phyloP scores from a whole-genome alignment of 2,888 invertebrate species.

The Luffia ferchaultella region DNA sequence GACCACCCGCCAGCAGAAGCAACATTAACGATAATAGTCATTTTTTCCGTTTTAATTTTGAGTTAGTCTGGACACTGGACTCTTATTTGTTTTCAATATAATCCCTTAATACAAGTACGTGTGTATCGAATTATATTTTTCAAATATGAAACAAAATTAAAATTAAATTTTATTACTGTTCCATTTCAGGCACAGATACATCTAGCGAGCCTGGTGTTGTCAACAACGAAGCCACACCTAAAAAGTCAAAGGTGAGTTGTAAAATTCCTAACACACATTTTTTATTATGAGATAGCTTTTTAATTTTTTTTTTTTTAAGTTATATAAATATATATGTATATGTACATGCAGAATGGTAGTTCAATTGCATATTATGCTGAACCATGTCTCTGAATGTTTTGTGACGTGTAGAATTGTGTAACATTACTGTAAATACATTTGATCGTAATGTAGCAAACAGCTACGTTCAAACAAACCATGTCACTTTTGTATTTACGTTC shows the following conservation, averaged over 20 bases:
- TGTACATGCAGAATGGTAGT: slow-evolving; percentile 36
- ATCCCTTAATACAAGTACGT: no score
- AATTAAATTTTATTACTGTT: slow-evolving; percentile 1
- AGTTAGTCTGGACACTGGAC: no score
- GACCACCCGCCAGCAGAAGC: no score
- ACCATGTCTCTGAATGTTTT: slow-evolving; percentile 5
- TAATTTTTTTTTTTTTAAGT: not conserved
- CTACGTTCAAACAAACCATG: no score
- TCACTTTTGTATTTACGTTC: slow-evolving; percentile 2
- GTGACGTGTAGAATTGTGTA: slow-evolving; percentile 27
- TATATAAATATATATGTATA: slow-evolving; percentile 16
- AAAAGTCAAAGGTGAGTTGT: slow-evolving; percentile 53
- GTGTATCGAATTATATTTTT: not conserved
- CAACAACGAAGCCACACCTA: slow-evolving; percentile 58
- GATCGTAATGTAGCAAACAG: no score
- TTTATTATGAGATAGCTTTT: not conserved
- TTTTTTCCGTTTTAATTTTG: no score
- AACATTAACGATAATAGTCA: no score
- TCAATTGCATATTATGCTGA: slow-evolving; percentile 11
- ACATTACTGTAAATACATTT: slow-evolving; percentile 46
- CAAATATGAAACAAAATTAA: not conserved
- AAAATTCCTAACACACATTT: no score
- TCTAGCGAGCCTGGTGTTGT: slow-evolving; percentile 54
- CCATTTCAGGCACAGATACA: slow-evolving; percentile 52
- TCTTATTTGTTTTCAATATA: no score